Percentiles rank a stretch among this genome's conserved stretches.
These are phyloP conservation scores for Phocides pigmalion DNA, from an alignment of 1,140 invertebrate genomes.

Conservation along the genomic window DNA sequence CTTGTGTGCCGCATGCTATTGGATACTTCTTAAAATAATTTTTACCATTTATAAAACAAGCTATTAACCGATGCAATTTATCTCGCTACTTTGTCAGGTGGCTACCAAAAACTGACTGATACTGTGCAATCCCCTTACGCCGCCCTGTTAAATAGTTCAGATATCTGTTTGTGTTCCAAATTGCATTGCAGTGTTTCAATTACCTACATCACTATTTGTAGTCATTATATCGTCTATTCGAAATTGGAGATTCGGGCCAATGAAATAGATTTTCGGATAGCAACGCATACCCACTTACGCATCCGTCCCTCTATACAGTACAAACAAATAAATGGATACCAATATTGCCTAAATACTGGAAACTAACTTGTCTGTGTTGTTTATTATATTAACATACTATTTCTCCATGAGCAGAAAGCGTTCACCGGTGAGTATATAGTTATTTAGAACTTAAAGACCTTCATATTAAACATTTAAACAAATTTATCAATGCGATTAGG, in stretches of 20 bases:
- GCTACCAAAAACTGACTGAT: background rate
- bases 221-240: conserved; percentile 22
- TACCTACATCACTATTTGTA: conserved; percentile 33
- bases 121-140: conserved; percentile 5
- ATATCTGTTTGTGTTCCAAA: conserved; percentile 29
- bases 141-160: conserved; percentile 22
- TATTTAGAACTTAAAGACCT: too few relatives aligned
- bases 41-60: background rate
- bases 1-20: too few relatives aligned
- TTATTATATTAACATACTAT: too few relatives aligned
- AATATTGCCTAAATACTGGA: conserved; percentile 20
- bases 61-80: background rate
- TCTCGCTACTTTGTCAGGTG: background rate
- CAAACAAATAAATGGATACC: conserved; percentile 17
- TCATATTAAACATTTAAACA: too few relatives aligned
- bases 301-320: background rate
- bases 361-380: too few relatives aligned
- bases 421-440: too few relatives aligned
- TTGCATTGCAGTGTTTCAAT: conserved; percentile 31
- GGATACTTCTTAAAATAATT: too few relatives aligned
- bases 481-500: conserved; percentile 27
- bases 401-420: too few relatives aligned
- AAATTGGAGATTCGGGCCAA: conserved; percentile 24
- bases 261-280: conserved; percentile 29
- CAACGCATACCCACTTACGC: conserved; percentile 16